Conservation (phyloP, 2,797 vertebrate species). For the Falco columbarius region DNA sequence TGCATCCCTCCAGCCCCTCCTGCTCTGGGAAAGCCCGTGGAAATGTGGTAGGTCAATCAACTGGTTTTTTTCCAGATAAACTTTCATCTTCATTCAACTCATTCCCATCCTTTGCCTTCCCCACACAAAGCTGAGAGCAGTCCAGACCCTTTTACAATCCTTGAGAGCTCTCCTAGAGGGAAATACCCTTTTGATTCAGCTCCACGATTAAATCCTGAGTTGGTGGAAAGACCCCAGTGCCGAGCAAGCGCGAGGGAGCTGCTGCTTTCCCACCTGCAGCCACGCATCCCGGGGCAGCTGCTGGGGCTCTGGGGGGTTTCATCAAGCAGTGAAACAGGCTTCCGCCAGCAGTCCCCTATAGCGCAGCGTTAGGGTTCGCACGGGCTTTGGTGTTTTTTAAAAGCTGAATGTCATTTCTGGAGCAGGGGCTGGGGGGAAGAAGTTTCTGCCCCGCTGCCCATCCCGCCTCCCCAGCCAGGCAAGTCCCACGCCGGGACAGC, state of each 20-base stretch:
- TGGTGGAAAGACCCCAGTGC: background rate
- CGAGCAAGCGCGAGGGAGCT: background rate
- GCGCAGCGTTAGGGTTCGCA: background rate
- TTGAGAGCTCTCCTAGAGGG: background rate
- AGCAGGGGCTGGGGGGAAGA: too few species aligned
- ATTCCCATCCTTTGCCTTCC: background rate
- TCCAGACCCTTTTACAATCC: background rate
- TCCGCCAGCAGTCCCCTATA: background rate
- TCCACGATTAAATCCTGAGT: background rate
- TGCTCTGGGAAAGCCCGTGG: background rate
- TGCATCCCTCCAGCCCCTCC: background rate
- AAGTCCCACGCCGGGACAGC: background rate
- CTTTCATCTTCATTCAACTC: background rate
- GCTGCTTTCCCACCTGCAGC: background rate
- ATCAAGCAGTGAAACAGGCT: background rate
- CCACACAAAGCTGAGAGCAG: background rate
- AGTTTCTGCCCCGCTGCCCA: background rate
- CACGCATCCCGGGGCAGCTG: fast-evolving
- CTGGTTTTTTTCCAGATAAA: background rate
- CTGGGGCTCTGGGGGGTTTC: background rate
- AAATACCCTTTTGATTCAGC: background rate
- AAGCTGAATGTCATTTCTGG: background rate
- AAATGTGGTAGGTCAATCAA: background rate
- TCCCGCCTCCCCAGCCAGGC: background rate
- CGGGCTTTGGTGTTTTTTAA: background rate